These are phyloP conservation scores for Hylia prasina DNA, from an alignment of 2,113 vertebrate species.

Conservation along the genomic window DNA sequence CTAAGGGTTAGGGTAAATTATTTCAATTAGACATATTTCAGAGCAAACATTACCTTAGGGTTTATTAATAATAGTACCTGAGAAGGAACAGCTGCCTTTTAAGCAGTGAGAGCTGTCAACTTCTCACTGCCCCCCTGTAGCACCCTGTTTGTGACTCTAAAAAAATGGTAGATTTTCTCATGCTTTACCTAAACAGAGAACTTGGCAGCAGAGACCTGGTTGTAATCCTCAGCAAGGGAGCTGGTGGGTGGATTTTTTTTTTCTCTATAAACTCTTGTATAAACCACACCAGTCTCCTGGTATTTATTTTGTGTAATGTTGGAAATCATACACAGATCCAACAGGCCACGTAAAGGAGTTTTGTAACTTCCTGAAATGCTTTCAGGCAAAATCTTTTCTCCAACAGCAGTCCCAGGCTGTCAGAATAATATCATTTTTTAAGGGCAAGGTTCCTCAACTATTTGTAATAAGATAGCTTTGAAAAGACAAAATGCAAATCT, in stretches of 20 bases:
- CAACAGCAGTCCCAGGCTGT: constrained; percentile 45
- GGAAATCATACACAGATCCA: constrained; percentile 80
- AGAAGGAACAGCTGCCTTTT: constrained; percentile 96
- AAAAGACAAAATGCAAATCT: constrained; percentile 7
- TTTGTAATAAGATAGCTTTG: neutral
- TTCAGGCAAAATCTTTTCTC: constrained; percentile 63
- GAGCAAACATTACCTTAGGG: constrained; percentile 83
- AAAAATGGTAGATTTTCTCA: constrained; percentile 82
- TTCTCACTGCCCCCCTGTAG: constrained; percentile 72
- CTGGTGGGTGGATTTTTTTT: constrained; percentile 85
- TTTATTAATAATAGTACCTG: constrained; percentile 94
- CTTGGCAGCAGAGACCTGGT: constrained; percentile 86
- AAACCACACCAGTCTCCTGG: constrained; percentile 88
- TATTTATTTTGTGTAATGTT: constrained; percentile 87
- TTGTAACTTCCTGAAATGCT: constrained; percentile 76
- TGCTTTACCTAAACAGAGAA: constrained; percentile 90
- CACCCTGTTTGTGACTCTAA: constrained; percentile 82
- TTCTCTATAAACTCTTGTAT: constrained; percentile 86
- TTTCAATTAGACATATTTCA: constrained; percentile 84
- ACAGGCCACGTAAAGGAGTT: constrained; percentile 73
- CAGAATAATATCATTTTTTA: constrained; percentile 24
- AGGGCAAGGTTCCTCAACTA: neutral
- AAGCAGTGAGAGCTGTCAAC: constrained; percentile 81
- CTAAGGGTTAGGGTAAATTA: constrained; percentile 89
- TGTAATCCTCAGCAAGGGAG: constrained; percentile 86